Evolutionary conservation across 2,113 vertebrate species (phyloP).

Genomic region (Atlantisia rogersi): DNA sequence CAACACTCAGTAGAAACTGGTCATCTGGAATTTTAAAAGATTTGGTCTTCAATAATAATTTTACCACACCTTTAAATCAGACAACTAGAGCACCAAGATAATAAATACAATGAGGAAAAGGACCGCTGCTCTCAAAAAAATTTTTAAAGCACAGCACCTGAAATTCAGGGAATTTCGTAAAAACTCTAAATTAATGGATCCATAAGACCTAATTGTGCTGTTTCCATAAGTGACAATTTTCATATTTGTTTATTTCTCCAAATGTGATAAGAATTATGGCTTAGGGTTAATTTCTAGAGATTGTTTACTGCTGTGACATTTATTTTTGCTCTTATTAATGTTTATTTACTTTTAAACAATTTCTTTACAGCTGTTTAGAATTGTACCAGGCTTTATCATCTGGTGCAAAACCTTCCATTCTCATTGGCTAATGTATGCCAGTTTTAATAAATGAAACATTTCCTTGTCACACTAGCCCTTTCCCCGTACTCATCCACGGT

Average conservation of each 20-base stretch:
- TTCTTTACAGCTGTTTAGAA: not conserved
- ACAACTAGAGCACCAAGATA: not conserved
- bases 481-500: accelerated
- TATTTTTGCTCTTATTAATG: not conserved
- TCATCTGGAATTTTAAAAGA: not conserved
- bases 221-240: not conserved
- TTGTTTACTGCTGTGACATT: not conserved
- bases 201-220: not conserved
- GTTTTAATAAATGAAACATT: not conserved
- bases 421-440: not conserved
- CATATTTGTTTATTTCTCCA: not conserved
- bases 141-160: not conserved
- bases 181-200: not conserved
- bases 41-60: not conserved
- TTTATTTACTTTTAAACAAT: not conserved
- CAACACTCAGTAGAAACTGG: not conserved
- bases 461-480: not conserved
- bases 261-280: not conserved
- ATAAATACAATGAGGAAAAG: not conserved
- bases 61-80: not conserved
- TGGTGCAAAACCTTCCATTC: not conserved
- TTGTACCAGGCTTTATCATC: not conserved
- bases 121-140: accelerated
- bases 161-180: not conserved
- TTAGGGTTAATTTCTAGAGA: not conserved